These are phyloP conservation scores for Sphaeramia orbicularis DNA, from an alignment of 2,797 vertebrate genomes.

Conservation along the genomic window DNA sequence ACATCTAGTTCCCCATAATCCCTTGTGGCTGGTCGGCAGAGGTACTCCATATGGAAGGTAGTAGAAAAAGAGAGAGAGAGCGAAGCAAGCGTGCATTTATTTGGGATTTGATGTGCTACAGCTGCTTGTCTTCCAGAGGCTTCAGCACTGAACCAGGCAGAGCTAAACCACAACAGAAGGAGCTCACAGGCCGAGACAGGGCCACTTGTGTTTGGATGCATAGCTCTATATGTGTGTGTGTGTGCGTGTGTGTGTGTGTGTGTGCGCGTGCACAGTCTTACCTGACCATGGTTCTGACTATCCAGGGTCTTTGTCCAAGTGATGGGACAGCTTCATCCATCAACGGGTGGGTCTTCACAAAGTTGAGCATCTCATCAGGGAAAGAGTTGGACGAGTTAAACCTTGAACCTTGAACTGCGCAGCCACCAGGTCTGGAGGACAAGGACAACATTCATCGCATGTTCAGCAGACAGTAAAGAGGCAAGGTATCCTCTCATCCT, in stretches of 20 bases:
- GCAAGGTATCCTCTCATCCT: conserved; percentile 1
- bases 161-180: conserved; percentile 28
- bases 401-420: conserved; percentile 88
- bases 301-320: conserved; percentile 92
- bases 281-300: conserved; percentile 94
- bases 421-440: conserved; percentile 90
- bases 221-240: conserved; percentile 7
- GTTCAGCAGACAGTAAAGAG: conserved; percentile 7
- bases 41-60: conserved; percentile 42
- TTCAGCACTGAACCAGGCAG: conserved; percentile 11
- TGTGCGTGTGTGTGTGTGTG: not conserved
- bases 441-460: conserved; percentile 19
- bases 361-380: conserved; percentile 96
- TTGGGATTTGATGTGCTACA: conserved; percentile 43
- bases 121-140: conserved; percentile 38
- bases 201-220: conserved; percentile 11
- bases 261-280: conserved; percentile 67
- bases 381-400: conserved; percentile 94
- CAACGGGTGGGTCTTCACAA: conserved; percentile 95
- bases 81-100: conserved; percentile 27
- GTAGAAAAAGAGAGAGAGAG: conserved; percentile 2
- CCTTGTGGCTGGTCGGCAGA: conserved; percentile 43
- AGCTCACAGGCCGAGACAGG: conserved; percentile 8
- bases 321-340: conserved; percentile 95
- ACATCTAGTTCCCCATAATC: conserved; percentile 59